Percentiles rank a stretch among this genome's conserved stretches.
Evolutionary conservation across 2,888 invertebrate species (phyloP).

Genomic region (Carcina quercana): DNA sequence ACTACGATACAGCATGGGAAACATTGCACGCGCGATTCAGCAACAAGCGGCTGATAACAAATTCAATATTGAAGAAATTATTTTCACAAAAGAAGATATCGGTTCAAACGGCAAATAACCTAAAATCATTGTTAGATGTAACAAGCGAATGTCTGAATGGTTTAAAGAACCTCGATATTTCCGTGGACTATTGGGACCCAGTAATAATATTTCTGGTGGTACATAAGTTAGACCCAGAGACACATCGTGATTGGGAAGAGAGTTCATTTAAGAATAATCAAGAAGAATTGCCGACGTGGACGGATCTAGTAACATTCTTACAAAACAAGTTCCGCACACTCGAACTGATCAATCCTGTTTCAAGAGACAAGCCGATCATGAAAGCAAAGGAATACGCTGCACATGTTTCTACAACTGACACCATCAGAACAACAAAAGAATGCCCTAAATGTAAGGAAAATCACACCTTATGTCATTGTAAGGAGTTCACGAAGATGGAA

Average conservation of each 20-base stretch:
- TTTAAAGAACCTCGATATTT: constrained; percentile 16
- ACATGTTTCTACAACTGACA: not conserved
- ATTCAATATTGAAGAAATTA: constrained; percentile 15
- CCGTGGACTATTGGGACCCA: constrained; percentile 19
- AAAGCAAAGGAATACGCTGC: not conserved
- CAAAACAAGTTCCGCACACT: not conserved
- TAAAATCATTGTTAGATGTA: constrained; percentile 20
- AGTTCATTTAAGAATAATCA: not conserved
- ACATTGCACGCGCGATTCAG: constrained; percentile 14
- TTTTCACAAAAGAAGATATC: constrained; percentile 16
- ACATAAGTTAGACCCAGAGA: constrained; percentile 21
- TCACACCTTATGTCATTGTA: not conserved
- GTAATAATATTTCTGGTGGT: constrained; percentile 19
- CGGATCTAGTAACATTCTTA: not conserved
- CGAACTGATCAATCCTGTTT: no score
- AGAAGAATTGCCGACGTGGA: not conserved
- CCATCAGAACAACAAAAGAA: not conserved
- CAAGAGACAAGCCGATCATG: not conserved
- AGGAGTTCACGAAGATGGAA: not conserved
- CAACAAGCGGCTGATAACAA: constrained; percentile 17
- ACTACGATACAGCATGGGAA: constrained; percentile 15
- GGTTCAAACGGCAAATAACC: constrained; percentile 10
- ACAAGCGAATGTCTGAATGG: constrained; percentile 20
- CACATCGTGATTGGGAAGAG: constrained; percentile 18
- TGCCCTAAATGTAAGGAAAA: not conserved